Conservation (phyloP, 1,140 invertebrate species). For the Gryon sp. region DNA sequence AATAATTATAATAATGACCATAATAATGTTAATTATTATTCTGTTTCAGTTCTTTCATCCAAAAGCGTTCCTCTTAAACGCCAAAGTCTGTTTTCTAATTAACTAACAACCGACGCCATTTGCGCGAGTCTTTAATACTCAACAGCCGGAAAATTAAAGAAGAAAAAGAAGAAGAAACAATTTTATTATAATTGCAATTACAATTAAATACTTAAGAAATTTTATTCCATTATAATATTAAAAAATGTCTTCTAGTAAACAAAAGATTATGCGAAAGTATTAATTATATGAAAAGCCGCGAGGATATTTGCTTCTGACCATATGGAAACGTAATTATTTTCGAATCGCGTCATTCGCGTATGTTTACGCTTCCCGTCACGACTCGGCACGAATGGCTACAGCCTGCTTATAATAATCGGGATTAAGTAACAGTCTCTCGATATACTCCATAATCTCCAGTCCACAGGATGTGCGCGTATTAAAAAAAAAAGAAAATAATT, state of each 20-base stretch:
- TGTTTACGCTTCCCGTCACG: conserved; percentile 59
- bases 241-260: not conserved
- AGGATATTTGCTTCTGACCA: conserved; percentile 38
- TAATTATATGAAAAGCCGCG: too few relatives aligned
- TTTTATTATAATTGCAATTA: not conserved
- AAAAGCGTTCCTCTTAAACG: not conserved
- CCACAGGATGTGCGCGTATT: conserved; percentile 41
- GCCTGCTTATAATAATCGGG: conserved; percentile 59
- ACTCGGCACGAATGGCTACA: conserved; percentile 26
- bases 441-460: conserved; percentile 51
- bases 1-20: too few relatives aligned
- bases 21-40: not conserved
- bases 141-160: too few relatives aligned
- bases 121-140: too few relatives aligned
- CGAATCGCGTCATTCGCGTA: conserved; percentile 56
- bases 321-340: conserved; percentile 50
- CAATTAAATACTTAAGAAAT: not conserved
- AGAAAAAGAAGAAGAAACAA: too few relatives aligned
- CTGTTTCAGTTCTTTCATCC: not conserved
- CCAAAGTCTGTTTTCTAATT: not conserved
- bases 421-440: conserved; percentile 55
- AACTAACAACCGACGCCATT: not conserved
- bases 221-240: too few relatives aligned
- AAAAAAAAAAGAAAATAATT: conserved; percentile 53
- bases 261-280: conserved; percentile 2